These are phyloP conservation scores for Crenichthys baileyi DNA, from an alignment of 2,797 vertebrate species.

Conservation along the genomic window DNA sequence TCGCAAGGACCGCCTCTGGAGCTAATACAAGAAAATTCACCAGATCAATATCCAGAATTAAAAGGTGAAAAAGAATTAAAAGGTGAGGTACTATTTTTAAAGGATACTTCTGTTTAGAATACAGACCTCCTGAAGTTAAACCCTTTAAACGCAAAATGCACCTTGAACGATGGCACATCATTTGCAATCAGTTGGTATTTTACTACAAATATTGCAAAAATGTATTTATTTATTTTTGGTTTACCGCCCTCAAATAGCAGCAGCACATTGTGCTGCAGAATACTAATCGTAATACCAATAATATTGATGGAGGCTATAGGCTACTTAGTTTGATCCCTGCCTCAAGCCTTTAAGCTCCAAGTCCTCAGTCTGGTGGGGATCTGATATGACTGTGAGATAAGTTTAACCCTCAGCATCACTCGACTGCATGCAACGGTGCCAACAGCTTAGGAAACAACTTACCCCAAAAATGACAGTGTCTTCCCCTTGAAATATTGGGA, in stretches of 20 bases:
- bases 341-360: conserved; percentile 26
- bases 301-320: conserved; percentile 18
- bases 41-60: conserved; percentile 19
- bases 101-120: neutral
- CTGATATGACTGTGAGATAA: conserved; percentile 43
- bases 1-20: neutral
- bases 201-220: neutral
- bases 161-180: neutral
- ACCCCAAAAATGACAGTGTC: conserved; percentile 92
- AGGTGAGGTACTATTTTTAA: conserved; percentile 46
- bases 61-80: conserved; percentile 10
- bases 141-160: neutral
- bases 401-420: conserved; percentile 43
- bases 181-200: neutral
- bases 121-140: conserved; percentile 2
- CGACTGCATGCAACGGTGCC: conserved; percentile 22
- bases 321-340: conserved; percentile 53
- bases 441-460: conserved; percentile 61
- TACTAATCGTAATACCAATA: conserved; percentile 41
- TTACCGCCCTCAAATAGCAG: conserved; percentile 22
- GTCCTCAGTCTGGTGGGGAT: conserved; percentile 35
- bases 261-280: conserved; percentile 34
- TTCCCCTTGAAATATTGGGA: conserved; percentile 90
- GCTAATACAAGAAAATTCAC: conserved; percentile 29
- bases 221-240: neutral